Base-by-base conservation (phyloP, 1,140 invertebrate species). In the Cataglyphis hispanica region DNA sequence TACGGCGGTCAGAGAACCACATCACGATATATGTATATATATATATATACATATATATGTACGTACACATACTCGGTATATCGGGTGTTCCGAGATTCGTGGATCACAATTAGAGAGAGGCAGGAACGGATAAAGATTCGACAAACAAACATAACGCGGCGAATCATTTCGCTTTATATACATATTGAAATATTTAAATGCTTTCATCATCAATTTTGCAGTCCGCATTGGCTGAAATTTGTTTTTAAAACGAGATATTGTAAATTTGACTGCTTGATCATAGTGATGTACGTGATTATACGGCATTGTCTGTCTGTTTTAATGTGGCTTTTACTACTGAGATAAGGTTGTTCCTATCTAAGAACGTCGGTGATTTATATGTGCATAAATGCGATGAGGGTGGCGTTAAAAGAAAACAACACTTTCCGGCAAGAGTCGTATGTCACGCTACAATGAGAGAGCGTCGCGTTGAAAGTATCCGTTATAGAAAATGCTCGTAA, bases 41-140 rank as follows among this genome's bases (percentile, higher is more conserved):
- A 76, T 27, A 16, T n/a, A n/a, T 70, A 46, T n/a, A n/a, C n/a
- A n/a, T n/a, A n/a, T 60, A 37, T 64, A 74, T 25, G 50, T 74
- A 37, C 27, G 19, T 76, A 76, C 40, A 16, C 22, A n/a, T 70
- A 46, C 4, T 13, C 58, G 25, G 25, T 34, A 43, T 37, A 60
- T 61, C 53, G 66, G 53, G 53, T 60, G n/a, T 46, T 22, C 53
- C 19, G 66, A 43, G 25, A 81, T 81, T 31, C 61, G n/a, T 19
- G 10, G 3, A 64, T 53, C 50, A 19, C 37, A 25, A 53, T 67
- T 50, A 53, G 37, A 80, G 43, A 22, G n/a, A 27, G 2, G 19
- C 6, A n/a, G 19, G 27, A 50, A 64, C 13, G 13, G 4, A 25
- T 8, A 19, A 5, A 4, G 25, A 53, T 22, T n/a, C 50, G 19